Evolutionary conservation across 2,797 vertebrate species (phyloP).

Genomic region (Coregonus suidteri): DNA sequence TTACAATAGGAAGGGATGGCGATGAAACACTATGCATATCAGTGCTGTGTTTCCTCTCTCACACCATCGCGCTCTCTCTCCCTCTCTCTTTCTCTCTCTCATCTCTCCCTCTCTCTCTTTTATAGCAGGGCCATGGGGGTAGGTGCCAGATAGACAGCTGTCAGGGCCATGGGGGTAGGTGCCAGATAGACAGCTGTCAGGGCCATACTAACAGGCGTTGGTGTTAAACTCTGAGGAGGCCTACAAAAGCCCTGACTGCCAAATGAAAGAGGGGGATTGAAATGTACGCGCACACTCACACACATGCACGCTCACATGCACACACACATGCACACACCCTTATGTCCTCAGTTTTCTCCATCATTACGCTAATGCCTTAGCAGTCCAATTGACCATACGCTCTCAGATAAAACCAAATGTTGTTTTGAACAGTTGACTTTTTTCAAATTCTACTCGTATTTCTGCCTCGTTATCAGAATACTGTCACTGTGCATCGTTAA

Average conservation of each 20-base stretch:
- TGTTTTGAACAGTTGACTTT: neutral
- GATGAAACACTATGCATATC: neutral
- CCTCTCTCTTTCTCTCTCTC: neutral
- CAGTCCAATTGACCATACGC: neutral
- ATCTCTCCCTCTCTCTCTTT: neutral
- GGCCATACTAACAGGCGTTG: neutral
- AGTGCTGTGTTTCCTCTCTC: neutral
- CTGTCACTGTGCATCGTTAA: neutral
- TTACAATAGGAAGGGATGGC: neutral
- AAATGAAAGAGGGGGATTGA: neutral
- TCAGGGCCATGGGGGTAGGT: neutral
- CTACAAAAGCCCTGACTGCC: constrained; percentile 65
- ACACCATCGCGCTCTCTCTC: neutral
- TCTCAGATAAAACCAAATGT: neutral
- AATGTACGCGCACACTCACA: too few species aligned
- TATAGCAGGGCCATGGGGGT: neutral
- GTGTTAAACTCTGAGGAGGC: constrained; percentile 66
- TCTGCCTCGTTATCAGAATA: neutral
- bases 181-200: neutral
- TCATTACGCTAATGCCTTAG: neutral
- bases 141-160: neutral
- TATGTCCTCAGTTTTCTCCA: neutral
- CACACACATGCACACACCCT: neutral
- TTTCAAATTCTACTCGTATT: neutral
- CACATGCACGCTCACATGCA: neutral